Conservation (phyloP, 2,888 invertebrate genomes). For the Leptinotarsa tumamoca region DNA sequence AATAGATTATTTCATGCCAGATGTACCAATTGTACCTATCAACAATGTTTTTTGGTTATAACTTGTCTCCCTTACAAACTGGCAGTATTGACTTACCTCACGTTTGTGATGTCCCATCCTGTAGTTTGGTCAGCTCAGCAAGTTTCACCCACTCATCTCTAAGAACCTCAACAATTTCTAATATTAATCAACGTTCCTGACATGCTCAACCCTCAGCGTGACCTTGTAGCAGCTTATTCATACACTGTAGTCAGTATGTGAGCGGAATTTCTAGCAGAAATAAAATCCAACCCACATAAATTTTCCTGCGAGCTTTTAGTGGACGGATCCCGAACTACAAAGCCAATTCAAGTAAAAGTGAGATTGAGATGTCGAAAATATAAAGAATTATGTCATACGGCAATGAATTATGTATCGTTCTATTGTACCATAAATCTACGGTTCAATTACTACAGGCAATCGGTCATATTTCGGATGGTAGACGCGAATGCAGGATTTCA, state of each 20-base stretch:
- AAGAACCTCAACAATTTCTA: too few relatives aligned
- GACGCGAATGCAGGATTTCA: slow-evolving; percentile 48
- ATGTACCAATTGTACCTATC: too few relatives aligned
- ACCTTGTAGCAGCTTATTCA: neutral
- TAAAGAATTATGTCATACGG: slow-evolving; percentile 39
- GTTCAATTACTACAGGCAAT: slow-evolving; percentile 51
- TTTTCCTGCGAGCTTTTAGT: slow-evolving; percentile 1
- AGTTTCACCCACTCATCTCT: neutral
- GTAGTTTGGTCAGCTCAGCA: neutral
- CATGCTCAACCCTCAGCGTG: too few relatives aligned
- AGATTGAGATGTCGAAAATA: slow-evolving; percentile 36
- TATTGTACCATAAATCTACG: slow-evolving; percentile 44
- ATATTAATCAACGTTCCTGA: too few relatives aligned
- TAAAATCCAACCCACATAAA: slow-evolving; percentile 10
- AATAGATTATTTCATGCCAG: too few relatives aligned
- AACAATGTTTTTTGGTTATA: too few relatives aligned
- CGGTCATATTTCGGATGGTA: slow-evolving; percentile 49
- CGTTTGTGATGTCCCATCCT: too few relatives aligned
- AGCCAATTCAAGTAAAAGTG: slow-evolving; percentile 31
- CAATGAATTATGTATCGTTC: slow-evolving; percentile 42
- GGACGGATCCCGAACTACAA: slow-evolving; percentile 9
- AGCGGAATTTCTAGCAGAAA: neutral
- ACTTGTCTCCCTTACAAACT: too few relatives aligned
- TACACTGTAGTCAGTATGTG: neutral
- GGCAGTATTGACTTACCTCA: too few relatives aligned